These are phyloP conservation scores for Liolophura sinensis DNA, from an alignment of 1,140 invertebrate genomes.

Conservation along the genomic window DNA sequence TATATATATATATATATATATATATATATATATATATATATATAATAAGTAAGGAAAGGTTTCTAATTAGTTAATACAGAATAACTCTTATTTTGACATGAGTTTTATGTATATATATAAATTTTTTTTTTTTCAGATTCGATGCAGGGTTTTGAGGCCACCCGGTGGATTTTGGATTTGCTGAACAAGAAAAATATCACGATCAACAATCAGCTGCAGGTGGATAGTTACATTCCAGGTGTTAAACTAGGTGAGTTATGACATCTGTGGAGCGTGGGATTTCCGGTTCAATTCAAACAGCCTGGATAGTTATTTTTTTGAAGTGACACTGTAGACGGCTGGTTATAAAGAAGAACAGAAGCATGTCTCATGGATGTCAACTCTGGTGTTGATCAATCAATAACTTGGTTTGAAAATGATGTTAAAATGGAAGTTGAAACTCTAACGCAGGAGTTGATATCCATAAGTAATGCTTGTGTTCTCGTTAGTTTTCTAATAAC, in stretches of 20 bases:
- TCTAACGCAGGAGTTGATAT: too few species aligned
- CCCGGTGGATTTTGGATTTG: constrained; percentile 61
- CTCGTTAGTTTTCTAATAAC: too few species aligned
- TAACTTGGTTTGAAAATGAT: too few species aligned
- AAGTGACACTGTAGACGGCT: too few species aligned
- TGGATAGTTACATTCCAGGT: constrained; percentile 48
- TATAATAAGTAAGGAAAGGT: constrained; percentile 14
- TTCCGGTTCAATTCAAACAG: too few species aligned
- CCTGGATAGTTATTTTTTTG: too few species aligned
- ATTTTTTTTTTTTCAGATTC: constrained; percentile 32
- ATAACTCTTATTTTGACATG: background rate
- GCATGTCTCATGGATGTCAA: too few species aligned
- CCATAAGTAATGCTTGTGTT: too few species aligned
- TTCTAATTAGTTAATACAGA: background rate
- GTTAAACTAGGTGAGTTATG: constrained; percentile 49
- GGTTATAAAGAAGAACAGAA: too few species aligned
- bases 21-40: constrained; percentile 11
- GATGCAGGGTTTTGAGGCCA: constrained; percentile 60
- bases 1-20: constrained; percentile 15
- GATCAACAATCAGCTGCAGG: constrained; percentile 34
- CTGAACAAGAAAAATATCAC: constrained; percentile 55
- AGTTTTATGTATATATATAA: background rate
- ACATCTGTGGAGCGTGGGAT: too few species aligned
- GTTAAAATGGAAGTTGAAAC: too few species aligned
- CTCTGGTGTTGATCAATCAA: too few species aligned